Base-by-base conservation (phyloP, 30 jellyfish, hydroid and myxozoan genomes). In the Sanderia malayensis region DNA sequence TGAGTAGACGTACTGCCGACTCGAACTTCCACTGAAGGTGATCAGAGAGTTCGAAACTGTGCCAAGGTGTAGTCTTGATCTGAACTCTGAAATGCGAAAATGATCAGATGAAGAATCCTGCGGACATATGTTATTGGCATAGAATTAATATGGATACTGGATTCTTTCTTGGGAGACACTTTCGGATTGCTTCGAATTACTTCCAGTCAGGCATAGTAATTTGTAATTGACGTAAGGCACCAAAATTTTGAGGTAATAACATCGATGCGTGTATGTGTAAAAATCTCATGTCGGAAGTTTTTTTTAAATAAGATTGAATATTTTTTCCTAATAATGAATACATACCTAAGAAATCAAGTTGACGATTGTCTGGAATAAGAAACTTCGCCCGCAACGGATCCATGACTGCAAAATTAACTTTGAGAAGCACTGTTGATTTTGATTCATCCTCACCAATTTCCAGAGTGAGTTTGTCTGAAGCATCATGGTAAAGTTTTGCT, bases 401-500 rank as follows among this genome's bases (percentile, higher is more conserved):
- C 55, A 41, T 8, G 11, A 8, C 15, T 41, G 55, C 55, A 15
- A 41, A 41, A 41, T 41, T 15, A 41, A 41, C 11, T 41, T 15
- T 15, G 11, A 52, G 22, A 9, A 61, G 25, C 27, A 32, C 44
- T 28, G 61, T 59, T 18, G 71, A 32, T 37, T 41, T 67, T 10
- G 15, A 1, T 55, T 34, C 85, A 7, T 1, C 24, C 9, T 62
- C 79, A 13, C 79, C 79, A 58, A 73, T 53, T 41, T 57, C 71
- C 27, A 73, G 44, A 70, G 58, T 73, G 8, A 73, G 29, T 37
- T 22, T 31, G 65, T 73, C 33, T 41, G 85, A 46, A 30, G 74
- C 85, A 73, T 73, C 85, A 27, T 73, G 74, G 29, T 53, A 55
- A 18, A 73, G 57, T 60, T 31, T 73, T 24, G 66, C 85, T 73